Conservation (phyloP, 2,888 invertebrate genomes). For the Ypsolopha sequella region DNA sequence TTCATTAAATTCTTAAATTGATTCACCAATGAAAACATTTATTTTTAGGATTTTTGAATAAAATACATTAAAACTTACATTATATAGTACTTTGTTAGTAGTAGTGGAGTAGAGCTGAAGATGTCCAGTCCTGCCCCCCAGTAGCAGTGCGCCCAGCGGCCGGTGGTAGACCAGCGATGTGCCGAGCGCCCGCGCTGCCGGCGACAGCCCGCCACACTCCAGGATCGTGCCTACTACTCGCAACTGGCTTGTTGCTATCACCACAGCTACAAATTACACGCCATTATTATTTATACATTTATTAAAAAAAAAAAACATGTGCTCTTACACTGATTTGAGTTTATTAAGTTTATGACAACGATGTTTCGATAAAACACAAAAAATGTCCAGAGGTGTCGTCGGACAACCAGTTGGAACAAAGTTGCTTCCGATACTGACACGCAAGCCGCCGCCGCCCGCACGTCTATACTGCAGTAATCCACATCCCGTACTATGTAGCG, state of each 20-base stretch:
- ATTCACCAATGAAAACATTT: too few relatives aligned
- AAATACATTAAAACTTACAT: slow-evolving; percentile 34
- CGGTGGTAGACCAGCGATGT: slow-evolving; percentile 38
- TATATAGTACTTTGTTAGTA: slow-evolving; percentile 55
- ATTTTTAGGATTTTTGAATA: too few relatives aligned
- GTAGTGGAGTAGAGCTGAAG: slow-evolving; percentile 52
- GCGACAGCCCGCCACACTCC: slow-evolving; percentile 57
- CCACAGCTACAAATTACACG: slow-evolving; percentile 32
- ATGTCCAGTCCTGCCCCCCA: slow-evolving; percentile 54
- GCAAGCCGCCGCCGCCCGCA: too few relatives aligned
- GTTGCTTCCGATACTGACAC: too few relatives aligned
- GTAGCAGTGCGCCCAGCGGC: slow-evolving; percentile 35
- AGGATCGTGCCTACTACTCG: slow-evolving; percentile 45
- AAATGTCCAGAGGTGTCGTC: too few relatives aligned
- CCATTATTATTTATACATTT: too few relatives aligned
- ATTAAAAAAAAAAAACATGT: too few relatives aligned
- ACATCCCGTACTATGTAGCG: too few relatives aligned
- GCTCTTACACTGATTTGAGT: background rate
- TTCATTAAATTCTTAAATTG: too few relatives aligned
- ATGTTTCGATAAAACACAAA: background rate
- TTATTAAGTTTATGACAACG: too few relatives aligned
- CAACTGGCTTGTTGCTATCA: slow-evolving; percentile 48
- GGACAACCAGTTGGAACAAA: too few relatives aligned
- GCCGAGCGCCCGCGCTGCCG: slow-evolving; percentile 34
- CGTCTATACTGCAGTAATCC: too few relatives aligned